Evolutionary conservation across 1,140 invertebrate species (phyloP).

Genomic region (Drosophila lacteicornis): DNA sequence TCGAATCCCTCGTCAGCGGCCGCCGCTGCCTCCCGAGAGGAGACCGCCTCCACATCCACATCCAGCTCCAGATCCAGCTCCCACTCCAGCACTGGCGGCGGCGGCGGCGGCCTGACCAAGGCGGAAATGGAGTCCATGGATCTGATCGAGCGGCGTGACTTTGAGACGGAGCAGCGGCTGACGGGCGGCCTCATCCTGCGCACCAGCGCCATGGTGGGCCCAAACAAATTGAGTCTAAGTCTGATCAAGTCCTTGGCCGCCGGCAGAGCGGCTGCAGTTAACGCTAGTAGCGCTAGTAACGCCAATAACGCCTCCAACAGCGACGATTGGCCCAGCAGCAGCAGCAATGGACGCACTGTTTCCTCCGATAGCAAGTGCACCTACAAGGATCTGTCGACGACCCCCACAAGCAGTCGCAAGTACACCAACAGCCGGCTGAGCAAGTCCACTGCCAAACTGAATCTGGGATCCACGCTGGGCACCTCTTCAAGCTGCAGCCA

Average conservation of each 20-base stretch:
- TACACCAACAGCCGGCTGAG: slow-evolving; percentile 76
- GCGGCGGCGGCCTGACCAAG: slow-evolving; percentile 21
- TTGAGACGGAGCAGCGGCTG: slow-evolving; percentile 77
- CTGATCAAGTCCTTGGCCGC: slow-evolving; percentile 69
- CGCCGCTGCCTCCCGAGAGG: slow-evolving; percentile 2
- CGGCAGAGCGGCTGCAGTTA: slow-evolving; percentile 9
- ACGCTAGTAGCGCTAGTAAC: slow-evolving; percentile 8
- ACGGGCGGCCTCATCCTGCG: slow-evolving; percentile 79
- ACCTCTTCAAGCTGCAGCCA: slow-evolving; percentile 33
- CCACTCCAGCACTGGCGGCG: slow-evolving; percentile 6
- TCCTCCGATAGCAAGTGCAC: slow-evolving; percentile 83
- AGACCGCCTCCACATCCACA: slow-evolving; percentile 43
- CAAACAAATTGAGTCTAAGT: slow-evolving; percentile 80
- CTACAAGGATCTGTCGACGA: slow-evolving; percentile 78
- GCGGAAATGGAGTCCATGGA: slow-evolving; percentile 83
- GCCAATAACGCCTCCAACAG: slow-evolving; percentile 9
- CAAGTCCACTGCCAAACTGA: slow-evolving; percentile 84
- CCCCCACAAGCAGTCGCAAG: slow-evolving; percentile 80
- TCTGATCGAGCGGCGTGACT: slow-evolving; percentile 80
- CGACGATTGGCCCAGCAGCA: slow-evolving; percentile 79
- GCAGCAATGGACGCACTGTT: slow-evolving; percentile 71
- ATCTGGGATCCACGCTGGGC: slow-evolving; percentile 67
- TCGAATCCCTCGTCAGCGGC: slow-evolving; percentile 29
- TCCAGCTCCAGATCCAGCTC: slow-evolving; percentile 27
- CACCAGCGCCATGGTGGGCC: slow-evolving; percentile 65